A percentile compares a stretch with the other conserved stretches of the same genome.
phyloP scores from a whole-genome alignment of 2,888 invertebrate species.

The Linhomoeus sp. region DNA sequence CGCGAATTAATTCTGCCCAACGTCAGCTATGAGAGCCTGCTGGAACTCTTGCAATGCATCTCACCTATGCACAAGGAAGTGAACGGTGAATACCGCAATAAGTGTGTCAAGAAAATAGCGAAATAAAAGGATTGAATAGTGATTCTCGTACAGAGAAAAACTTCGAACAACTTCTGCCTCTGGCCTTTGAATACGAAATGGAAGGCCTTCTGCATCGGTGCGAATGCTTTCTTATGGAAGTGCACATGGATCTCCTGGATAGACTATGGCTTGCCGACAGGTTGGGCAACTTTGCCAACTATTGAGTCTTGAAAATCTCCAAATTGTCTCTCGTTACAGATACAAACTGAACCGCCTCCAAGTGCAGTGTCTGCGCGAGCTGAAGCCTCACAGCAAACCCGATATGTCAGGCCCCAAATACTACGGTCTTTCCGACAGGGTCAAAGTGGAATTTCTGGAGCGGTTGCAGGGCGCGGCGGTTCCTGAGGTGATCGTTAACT shows the following conservation, averaged over 20 bases:
- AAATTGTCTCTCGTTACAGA: too few species aligned
- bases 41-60: constrained; percentile 5
- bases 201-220: constrained; percentile 4
- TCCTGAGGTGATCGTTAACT: constrained; percentile 3
- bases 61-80: constrained; percentile 3
- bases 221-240: constrained; percentile 1
- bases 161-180: constrained; percentile 1
- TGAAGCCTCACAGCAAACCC: background rate
- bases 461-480: constrained; percentile 3
- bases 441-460: constrained; percentile 7
- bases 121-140: too few species aligned
- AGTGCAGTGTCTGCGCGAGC: constrained; percentile 1
- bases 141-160: constrained; percentile 1
- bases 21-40: background rate
- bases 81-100: too few species aligned
- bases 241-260: constrained; percentile 23
- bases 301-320: too few species aligned
- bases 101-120: background rate
- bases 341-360: constrained; percentile 3
- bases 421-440: constrained; percentile 5
- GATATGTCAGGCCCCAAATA: constrained; percentile 5
- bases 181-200: constrained; percentile 3
- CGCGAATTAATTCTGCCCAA: constrained; percentile 3
- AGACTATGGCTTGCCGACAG: constrained; percentile 10
- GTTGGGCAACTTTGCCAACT: too few species aligned